Percentiles rank a stretch among this genome's conserved stretches.
These are phyloP conservation scores for Cryptotermes secundus DNA, from an alignment of 1,140 invertebrate species.

Conservation along the genomic window DNA sequence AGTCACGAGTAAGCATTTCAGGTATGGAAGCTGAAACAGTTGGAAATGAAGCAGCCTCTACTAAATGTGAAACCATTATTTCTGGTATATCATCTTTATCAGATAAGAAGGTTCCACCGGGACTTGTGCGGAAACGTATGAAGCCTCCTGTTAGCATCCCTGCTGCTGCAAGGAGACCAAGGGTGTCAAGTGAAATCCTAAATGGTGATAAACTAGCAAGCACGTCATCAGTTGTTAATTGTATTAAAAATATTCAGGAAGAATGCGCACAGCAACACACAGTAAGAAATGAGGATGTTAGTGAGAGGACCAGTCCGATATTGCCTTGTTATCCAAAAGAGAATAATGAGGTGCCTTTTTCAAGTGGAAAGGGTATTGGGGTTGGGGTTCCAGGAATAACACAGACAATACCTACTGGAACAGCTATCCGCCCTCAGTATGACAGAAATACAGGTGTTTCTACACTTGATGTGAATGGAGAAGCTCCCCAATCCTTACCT, in stretches of 20 bases:
- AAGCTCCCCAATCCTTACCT: neutral
- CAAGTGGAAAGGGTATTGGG: neutral
- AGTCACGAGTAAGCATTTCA: neutral
- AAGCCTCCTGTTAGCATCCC: neutral
- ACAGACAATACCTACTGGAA: neutral
- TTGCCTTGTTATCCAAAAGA: neutral
- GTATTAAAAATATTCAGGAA: neutral
- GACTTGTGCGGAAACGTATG: neutral
- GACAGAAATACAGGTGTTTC: neutral
- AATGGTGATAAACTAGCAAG: neutral
- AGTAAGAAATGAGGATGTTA: neutral
- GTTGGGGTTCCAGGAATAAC: neutral
- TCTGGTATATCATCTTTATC: neutral
- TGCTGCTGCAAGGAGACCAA: neutral
- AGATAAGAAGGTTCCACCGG: neutral
- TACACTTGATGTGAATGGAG: neutral
- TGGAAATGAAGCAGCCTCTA: neutral
- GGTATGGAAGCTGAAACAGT: neutral
- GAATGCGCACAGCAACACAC: neutral
- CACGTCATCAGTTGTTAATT: neutral
- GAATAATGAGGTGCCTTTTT: neutral
- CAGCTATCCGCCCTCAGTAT: neutral
- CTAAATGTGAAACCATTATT: neutral
- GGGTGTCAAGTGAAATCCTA: neutral
- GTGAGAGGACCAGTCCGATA: neutral